Base-by-base conservation (phyloP, 2,797 vertebrate species). In the Lindbergichthys nudifrons region DNA sequence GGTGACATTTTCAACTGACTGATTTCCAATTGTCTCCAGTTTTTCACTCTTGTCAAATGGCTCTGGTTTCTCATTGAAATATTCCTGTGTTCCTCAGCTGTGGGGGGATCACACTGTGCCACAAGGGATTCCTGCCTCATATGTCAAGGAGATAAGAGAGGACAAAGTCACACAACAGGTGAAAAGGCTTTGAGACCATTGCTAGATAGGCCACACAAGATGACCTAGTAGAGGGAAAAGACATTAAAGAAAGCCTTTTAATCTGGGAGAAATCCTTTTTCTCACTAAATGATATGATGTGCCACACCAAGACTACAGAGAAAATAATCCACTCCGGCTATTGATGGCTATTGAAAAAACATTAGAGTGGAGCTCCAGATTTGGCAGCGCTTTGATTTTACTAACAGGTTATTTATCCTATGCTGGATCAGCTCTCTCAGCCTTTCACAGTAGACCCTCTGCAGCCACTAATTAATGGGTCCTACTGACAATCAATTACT, bases 71-170 rank as follows among this genome's bases (percentile, higher is more conserved):
- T 62, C 50, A 32, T n/a, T 18, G 48, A 82, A 56, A 70, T 63
- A 64, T 70, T 54, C 39, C 19, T 56, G 69, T 16, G 13, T 52
- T 21, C 21, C 58, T 78, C 71, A 26, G 61, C 66, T 78, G 30
- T 21, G 70, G 47, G 75, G 30, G 73, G 59, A 57, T 66, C 65
- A 80, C 81, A 36, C 60, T 8, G 66, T 60, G 75, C 61, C 79
- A 80, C 78, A 73, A 59, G 81, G 78, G 80, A 83, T 50, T 61
- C 63, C 65, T 73, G 70, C 73, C 59, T 80, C 63, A 70, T 83
- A 89, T 84, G 87, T 88, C 86, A 89, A 69, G 30, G 73, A 87
- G 78, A 89, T 86, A 86, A 86, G 67, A 77, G 51, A 79, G 73
- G 57, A 86, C 64, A 80, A 87, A 79, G 63, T 86, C 64, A 67